Evolutionary conservation across 2,797 vertebrate species (phyloP).

Genomic region (Neosalanx taihuensis): DNA sequence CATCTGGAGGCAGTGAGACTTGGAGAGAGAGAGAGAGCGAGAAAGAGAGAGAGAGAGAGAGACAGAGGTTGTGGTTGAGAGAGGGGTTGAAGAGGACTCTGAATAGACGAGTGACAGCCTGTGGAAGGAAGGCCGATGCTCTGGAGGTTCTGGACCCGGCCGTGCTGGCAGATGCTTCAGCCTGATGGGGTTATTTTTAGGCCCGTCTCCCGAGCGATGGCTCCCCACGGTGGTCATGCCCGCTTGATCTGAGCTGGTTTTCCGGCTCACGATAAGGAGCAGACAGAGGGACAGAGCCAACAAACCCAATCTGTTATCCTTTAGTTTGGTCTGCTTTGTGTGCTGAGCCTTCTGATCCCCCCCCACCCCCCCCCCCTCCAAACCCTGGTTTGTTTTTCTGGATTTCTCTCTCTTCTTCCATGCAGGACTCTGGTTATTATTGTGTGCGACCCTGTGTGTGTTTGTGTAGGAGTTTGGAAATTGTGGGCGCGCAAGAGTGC

Average conservation of each 20-base stretch:
- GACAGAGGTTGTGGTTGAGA: background rate
- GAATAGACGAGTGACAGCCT: too few relatives aligned
- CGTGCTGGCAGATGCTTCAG: background rate
- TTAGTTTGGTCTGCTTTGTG: slow-evolving; percentile 43
- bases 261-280: background rate
- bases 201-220: background rate
- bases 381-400: slow-evolving; percentile 44
- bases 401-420: slow-evolving; percentile 23
- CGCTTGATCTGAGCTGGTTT: background rate
- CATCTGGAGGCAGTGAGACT: slow-evolving; percentile 2
- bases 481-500: too few relatives aligned
- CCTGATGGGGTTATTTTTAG: slow-evolving; percentile 5
- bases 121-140: too few relatives aligned
- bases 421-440: slow-evolving; percentile 7
- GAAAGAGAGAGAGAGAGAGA: background rate
- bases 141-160: too few relatives aligned
- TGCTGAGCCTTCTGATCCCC: slow-evolving; percentile 32
- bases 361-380: slow-evolving; percentile 35
- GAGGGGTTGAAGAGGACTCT: background rate
- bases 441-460: slow-evolving; percentile 8
- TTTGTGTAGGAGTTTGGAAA: slow-evolving; percentile 14
- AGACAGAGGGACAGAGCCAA: slow-evolving; percentile 1
- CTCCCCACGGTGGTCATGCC: background rate
- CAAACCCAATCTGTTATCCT: slow-evolving; percentile 38
- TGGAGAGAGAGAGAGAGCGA: background rate